Base-by-base conservation (phyloP, 2,888 invertebrate species). In the Chromoteleia sp. region DNA sequence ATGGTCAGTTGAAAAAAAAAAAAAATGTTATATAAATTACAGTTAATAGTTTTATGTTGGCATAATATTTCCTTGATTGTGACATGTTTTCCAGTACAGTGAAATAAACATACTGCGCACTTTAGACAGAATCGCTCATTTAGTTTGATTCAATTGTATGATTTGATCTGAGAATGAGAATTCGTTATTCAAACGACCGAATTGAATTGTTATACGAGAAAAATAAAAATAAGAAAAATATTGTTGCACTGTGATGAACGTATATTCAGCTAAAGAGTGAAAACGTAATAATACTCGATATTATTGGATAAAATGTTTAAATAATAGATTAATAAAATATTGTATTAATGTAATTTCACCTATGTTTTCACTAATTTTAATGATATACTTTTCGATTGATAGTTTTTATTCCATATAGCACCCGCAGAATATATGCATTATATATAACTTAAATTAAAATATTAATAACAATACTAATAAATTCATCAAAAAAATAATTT, bases 41-140 rank as follows among this genome's bases (percentile, higher is more conserved):
- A n/a, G n/a, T n/a, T n/a, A n/a, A n/a, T 12, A 14, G 3, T 39
- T n/a, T n/a, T 41, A 0, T 41, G 5, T 12, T 41, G 6, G n/a
- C 15, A 8, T 29, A 29, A 29, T 29, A n/a, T n/a, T 29, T 29
- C 8, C 5, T 29, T 29, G 29, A 29, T 29, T 29, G 29, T 29
- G 29, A 3, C 8, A 29, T 52, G 7, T 36, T n/a, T 36, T 36
- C 2, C 41, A 2, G 5, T 25, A 25, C 25, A 25, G 5, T 25
- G 25, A 19, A 36, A n/a, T 5, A n/a, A n/a, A 36, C 6, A 12
- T n/a, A 25, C 0, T 43, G 29, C 45, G 21, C 50, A 75, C 58
- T 75, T 75, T 50, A 3, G 25, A 58, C 33, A 45, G 50, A 67
- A 54, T 43, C 58, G 56, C 56, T 67, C 67, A 56, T 25, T 48